Conservation (phyloP, 2,797 vertebrate genomes). For the Melanogrammus aeglefinus region DNA sequence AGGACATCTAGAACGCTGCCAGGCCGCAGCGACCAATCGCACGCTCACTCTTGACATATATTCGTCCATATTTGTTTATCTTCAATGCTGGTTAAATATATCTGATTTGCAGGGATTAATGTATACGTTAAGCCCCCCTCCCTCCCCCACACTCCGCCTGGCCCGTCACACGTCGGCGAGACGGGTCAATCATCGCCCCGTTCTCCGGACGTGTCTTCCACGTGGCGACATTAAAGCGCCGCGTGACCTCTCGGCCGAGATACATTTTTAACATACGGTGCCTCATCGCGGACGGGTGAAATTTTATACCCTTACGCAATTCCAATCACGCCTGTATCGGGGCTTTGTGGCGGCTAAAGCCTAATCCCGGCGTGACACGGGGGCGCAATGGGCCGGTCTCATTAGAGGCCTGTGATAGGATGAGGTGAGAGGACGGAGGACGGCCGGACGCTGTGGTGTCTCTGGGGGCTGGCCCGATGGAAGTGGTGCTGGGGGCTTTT, state of each 20-base stretch:
- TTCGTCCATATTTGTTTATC: constrained; percentile 16
- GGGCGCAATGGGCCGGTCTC: constrained; percentile 62
- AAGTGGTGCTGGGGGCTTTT: neutral
- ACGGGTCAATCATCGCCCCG: constrained; percentile 15
- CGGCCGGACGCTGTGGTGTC: constrained; percentile 10
- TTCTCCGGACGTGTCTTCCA: constrained; percentile 19
- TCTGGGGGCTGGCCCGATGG: neutral
- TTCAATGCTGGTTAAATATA: constrained; percentile 3
- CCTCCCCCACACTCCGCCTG: neutral
- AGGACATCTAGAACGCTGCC: neutral
- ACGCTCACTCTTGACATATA: constrained; percentile 22
- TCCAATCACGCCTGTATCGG: constrained; percentile 54
- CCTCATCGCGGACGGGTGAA: constrained; percentile 52
- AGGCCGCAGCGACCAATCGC: constrained; percentile 13
- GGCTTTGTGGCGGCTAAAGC: constrained; percentile 62
- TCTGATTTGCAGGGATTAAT: constrained; percentile 38
- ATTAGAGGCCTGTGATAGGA: constrained; percentile 50
- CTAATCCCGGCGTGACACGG: constrained; percentile 67
- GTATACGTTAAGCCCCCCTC: constrained; percentile 18
- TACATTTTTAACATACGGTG: constrained; percentile 40
- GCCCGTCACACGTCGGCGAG: constrained; percentile 13
- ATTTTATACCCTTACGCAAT: constrained; percentile 70
- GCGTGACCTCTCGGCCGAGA: neutral
- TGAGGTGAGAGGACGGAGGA: constrained; percentile 42
- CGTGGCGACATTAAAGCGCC: neutral